These are phyloP conservation scores for Perithous albicinctus DNA, from an alignment of 2,888 invertebrate species.

Conservation along the genomic window DNA sequence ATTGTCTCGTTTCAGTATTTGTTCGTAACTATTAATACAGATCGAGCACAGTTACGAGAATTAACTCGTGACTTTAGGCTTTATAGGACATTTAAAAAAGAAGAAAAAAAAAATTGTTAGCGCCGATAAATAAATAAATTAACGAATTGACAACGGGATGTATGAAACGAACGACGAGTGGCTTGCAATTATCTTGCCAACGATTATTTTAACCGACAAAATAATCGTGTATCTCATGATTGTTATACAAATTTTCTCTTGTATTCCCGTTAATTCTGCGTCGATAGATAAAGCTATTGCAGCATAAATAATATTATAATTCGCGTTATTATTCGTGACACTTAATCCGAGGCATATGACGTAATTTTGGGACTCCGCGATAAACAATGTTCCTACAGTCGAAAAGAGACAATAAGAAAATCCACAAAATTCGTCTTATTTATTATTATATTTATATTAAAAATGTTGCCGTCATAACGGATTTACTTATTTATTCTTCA, in stretches of 20 bases:
- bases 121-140: constrained; percentile 12
- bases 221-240: constrained; percentile 20
- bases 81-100: constrained; percentile 28
- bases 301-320: constrained; percentile 38
- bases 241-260: constrained; percentile 19
- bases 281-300: constrained; percentile 11
- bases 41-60: constrained; percentile 15
- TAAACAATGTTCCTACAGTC: constrained; percentile 27
- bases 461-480: background rate
- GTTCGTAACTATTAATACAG: constrained; percentile 59
- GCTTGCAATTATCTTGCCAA: constrained; percentile 74
- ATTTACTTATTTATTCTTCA: background rate
- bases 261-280: constrained; percentile 23
- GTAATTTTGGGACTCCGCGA: constrained; percentile 13
- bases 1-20: constrained; percentile 71
- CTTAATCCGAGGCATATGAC: constrained; percentile 46
- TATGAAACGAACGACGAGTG: constrained; percentile 50
- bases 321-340: constrained; percentile 37
- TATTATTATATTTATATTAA: constrained; percentile 31
- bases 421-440: constrained; percentile 44
- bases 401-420: constrained; percentile 3
- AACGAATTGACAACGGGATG: background rate
- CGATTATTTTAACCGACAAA: constrained; percentile 52
- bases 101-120: too few species aligned
- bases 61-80: constrained; percentile 3